Conservation (phyloP, 2,888 invertebrate genomes). For the Ephialtes manifestator region DNA sequence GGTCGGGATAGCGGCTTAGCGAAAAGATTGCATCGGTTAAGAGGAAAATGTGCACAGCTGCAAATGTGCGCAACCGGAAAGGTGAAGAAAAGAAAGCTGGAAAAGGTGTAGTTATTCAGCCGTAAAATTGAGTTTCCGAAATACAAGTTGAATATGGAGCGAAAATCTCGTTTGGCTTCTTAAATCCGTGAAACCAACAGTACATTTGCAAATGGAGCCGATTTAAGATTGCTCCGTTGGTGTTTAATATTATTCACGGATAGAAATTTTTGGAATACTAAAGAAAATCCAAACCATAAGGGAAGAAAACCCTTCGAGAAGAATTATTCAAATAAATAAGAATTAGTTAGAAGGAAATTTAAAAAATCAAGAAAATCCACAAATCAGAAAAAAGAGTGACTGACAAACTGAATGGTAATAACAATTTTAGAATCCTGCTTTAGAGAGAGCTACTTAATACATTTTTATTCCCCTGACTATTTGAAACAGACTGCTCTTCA, state of each 20-base stretch:
- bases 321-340: too few relatives aligned
- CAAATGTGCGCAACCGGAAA: background rate
- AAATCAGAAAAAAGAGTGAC: background rate
- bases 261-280: background rate
- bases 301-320: background rate
- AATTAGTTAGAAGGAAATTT: background rate
- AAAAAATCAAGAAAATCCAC: background rate
- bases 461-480: background rate
- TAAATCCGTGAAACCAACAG: background rate
- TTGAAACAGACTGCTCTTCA: background rate
- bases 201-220: background rate
- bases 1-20: background rate
- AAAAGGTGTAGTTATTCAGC: background rate
- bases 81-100: background rate
- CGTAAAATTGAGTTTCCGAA: slow-evolving; percentile 14
- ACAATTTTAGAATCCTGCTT: background rate
- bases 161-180: background rate
- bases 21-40: slow-evolving; percentile 22
- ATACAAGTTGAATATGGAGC: background rate
- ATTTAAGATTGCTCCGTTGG: background rate
- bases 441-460: background rate
- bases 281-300: background rate
- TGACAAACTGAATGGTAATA: background rate
- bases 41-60: slow-evolving; percentile 9
- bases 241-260: background rate